Conservation (phyloP, 2,888 invertebrate species). For the Drosophila hamatofila region DNA sequence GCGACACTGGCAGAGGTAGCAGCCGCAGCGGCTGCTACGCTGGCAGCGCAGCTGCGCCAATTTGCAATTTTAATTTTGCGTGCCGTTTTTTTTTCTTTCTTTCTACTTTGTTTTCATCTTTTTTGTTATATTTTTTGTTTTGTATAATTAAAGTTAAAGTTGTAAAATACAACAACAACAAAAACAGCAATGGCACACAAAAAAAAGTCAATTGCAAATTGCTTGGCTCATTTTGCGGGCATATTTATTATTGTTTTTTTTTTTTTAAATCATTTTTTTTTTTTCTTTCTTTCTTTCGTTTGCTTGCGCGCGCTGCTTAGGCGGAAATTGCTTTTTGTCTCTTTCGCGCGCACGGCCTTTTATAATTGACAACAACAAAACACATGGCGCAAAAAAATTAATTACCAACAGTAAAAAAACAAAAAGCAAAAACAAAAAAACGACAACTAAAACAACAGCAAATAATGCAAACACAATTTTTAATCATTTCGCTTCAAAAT, state of each 20-base stretch:
- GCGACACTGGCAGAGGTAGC: slow-evolving; percentile 14
- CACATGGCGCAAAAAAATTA: slow-evolving; percentile 49
- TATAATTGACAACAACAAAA: slow-evolving; percentile 48
- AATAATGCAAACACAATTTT: slow-evolving; percentile 41
- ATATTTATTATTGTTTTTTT: slow-evolving; percentile 21
- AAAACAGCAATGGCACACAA: slow-evolving; percentile 13
- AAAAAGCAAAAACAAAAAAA: slow-evolving; percentile 18
- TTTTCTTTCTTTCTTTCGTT: slow-evolving; percentile 7
- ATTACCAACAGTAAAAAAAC: slow-evolving; percentile 49
- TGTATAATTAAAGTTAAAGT: slow-evolving; percentile 67
- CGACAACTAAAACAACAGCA: slow-evolving; percentile 22
- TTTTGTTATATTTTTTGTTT: slow-evolving; percentile 22
- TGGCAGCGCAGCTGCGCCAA: slow-evolving; percentile 40
- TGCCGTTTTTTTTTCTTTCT: slow-evolving; percentile 23
- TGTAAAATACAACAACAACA: slow-evolving; percentile 47
- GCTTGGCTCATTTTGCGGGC: slow-evolving; percentile 54
- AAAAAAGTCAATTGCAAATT: slow-evolving; percentile 53
- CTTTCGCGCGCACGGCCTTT: slow-evolving; percentile 25
- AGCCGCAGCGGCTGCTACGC: slow-evolving; percentile 18
- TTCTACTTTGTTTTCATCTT: background rate
- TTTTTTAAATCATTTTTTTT: slow-evolving; percentile 12
- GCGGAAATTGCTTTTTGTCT: slow-evolving; percentile 65
- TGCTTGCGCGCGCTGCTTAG: slow-evolving; percentile 50
- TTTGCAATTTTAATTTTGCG: slow-evolving; percentile 76
- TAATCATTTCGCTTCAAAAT: slow-evolving; percentile 41